These are phyloP conservation scores for Xyrauchen texanus DNA, from an alignment of 2,113 vertebrate species.

Conservation along the genomic window DNA sequence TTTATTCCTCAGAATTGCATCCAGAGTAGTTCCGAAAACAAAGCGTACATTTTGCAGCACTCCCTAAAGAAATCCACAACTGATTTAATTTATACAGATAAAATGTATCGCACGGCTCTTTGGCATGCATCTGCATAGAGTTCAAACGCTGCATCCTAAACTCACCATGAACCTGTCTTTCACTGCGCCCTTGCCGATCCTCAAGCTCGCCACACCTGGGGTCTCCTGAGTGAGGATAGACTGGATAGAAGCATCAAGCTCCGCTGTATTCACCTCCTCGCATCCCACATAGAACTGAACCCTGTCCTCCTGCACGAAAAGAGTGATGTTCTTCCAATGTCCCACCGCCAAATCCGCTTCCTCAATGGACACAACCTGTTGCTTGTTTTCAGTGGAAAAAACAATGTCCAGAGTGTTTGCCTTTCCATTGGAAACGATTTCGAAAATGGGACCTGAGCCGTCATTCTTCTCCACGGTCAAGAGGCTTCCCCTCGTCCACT, in stretches of 20 bases:
- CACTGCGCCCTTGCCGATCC: constrained; percentile 91
- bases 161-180: constrained; percentile 95
- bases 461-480: constrained; percentile 90
- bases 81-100: neutral
- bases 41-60: constrained; percentile 95
- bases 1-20: constrained; percentile 94
- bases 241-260: constrained; percentile 90
- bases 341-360: constrained; percentile 89
- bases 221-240: constrained; percentile 86
- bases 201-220: constrained; percentile 78
- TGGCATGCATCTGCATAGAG: too few species aligned
- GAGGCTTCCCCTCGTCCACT: constrained; percentile 86
- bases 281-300: constrained; percentile 93
- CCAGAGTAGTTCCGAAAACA: constrained; percentile 93
- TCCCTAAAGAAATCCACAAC: constrained; percentile 76
- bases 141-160: neutral
- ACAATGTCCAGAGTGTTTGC: constrained; percentile 94
- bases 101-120: neutral
- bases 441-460: constrained; percentile 87
- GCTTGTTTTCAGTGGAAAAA: constrained; percentile 86
- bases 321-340: constrained; percentile 95
- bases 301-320: constrained; percentile 93
- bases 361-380: constrained; percentile 91
- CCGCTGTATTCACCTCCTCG: constrained; percentile 89
- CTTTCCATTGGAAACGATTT: constrained; percentile 92